Base-by-base conservation (phyloP, 2,888 invertebrate species). In the Vannuccia rotundouncinata region DNA sequence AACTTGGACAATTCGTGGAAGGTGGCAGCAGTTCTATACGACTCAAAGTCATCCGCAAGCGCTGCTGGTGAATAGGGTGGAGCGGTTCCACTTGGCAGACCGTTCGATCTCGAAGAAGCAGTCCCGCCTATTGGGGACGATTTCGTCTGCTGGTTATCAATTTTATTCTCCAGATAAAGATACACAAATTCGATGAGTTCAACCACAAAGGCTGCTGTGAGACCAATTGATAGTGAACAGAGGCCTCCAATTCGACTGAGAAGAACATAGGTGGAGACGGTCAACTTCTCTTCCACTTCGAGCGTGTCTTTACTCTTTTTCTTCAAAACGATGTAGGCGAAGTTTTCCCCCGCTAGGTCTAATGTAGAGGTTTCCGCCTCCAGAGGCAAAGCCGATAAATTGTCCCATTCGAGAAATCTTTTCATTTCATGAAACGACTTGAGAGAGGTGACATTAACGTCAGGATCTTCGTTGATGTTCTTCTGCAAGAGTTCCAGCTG, bases 151-250 rank as follows among this genome's bases (percentile, higher is more conserved):
- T 5, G 10, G 2, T 2, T 17, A 22, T 5, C 22, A 5, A 13
- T 66, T 2, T 66, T 22, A 2, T 5, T 2, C 5, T 66, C 22
- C 10, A 66, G 10, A 5, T 22, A 78, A n/a, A 78, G 60, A 22
- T 81, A 81, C 0, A 79, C 25, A 66, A 81, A 81, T 59, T 81
- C 81, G 25, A 81, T 78, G 0, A 81, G n/a, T 81, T 81, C 81
- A 10, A 81, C 80, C 22, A 77, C 28, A 29, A 81, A 81, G 5
- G 81, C 81, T 10, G 77, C 28, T 0, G 81, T 82, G 1, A 81
- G 29, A 0, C 81, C 81, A 31, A 81, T 82, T 2, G 81, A 77
- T 29, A 81, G 22, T 0, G 81, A 81, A 66, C 81, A 81, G 17
- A 81, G 77, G n/a, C 81, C 81, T 1, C 81, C 81, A 28, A 81